phyloP scores from a whole-genome alignment of 92 coral and sea anemone genomes.

The Porites evermanni region DNA sequence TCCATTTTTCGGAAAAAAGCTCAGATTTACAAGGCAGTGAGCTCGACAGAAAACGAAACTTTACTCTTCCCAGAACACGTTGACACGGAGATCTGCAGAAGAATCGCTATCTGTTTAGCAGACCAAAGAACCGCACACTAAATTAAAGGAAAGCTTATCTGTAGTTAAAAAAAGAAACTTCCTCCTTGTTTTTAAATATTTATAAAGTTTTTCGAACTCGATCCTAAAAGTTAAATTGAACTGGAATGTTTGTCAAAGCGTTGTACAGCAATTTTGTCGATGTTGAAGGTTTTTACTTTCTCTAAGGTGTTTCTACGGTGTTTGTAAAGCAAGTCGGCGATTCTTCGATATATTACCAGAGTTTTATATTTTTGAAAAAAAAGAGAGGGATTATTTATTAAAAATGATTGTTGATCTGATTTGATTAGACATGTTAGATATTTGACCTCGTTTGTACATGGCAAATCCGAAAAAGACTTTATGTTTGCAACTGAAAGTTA shows the following conservation, averaged over 20 bases:
- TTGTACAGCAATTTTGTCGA: neutral
- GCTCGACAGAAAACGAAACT: slow-evolving; percentile 86
- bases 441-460: neutral
- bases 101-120: slow-evolving; percentile 68
- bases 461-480: too few relatives aligned
- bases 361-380: slow-evolving; percentile 29
- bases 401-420: slow-evolving; percentile 1
- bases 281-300: neutral
- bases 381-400: slow-evolving; percentile 26
- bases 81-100: slow-evolving; percentile 83
- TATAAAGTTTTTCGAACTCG: neutral
- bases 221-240: neutral
- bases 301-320: neutral
- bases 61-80: slow-evolving; percentile 80
- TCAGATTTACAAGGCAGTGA: slow-evolving; percentile 83
- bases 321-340: too few relatives aligned
- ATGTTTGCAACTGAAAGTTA: too few relatives aligned
- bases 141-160: neutral
- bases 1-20: slow-evolving; percentile 85
- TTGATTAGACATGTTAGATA: neutral
- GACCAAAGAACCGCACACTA: slow-evolving; percentile 8
- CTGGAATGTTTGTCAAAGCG: neutral
- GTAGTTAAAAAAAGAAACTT: neutral
- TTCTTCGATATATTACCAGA: neutral
- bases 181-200: too few relatives aligned